Evolutionary conservation across 2,888 invertebrate species (phyloP), one percentile per base, ranked within the genome.

Genomic region (Acronicta psi): DNA sequence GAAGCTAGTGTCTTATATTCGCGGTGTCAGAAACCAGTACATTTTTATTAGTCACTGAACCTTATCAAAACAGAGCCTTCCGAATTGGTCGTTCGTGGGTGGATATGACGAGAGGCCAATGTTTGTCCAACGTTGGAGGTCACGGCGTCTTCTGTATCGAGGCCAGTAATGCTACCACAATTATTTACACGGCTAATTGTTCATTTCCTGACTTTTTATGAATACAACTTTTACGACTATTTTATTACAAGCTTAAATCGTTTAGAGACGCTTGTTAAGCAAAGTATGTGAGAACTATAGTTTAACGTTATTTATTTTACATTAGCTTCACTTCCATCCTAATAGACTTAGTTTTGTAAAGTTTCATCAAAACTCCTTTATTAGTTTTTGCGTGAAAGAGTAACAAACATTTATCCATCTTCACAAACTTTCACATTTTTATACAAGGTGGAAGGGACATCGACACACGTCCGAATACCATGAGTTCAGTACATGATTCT

Each of bases 91-190:
- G 11, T 17, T 23, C 13, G 44, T 57, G 52, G 47, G 52, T 23
- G 11, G 44, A 31, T 40, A 47, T 52, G 63, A 44, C 52, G 37
- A 52, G 44, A 63, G 44, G 13, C n/a, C 29, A 54, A 54, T 54
- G 44, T 62, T 62, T 56, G 56, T 9, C 34, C 38, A 51, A 34
- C 9, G 16, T 38, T 61, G 41, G 38, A 61, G 62, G 42, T 36
- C 63, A 61, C 38, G 25, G 38, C 17, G 31, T 31, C 36, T 50
- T 43, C 29, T 29, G 10, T 44, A 54, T 49, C 51, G 57, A 62
- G 51, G 57, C 45, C 49, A 10, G 23, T 31, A 45, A 42, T 40
- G 11, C n/a, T 34, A 20, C 34, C 37, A 60, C 23, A 17, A 40
- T 44, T 60, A 44, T 61, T 59, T 46, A 23, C 31, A n/a, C 14